phyloP scores from a whole-genome alignment of 2,797 vertebrate genomes.

The Lateolabrax maculatus region DNA sequence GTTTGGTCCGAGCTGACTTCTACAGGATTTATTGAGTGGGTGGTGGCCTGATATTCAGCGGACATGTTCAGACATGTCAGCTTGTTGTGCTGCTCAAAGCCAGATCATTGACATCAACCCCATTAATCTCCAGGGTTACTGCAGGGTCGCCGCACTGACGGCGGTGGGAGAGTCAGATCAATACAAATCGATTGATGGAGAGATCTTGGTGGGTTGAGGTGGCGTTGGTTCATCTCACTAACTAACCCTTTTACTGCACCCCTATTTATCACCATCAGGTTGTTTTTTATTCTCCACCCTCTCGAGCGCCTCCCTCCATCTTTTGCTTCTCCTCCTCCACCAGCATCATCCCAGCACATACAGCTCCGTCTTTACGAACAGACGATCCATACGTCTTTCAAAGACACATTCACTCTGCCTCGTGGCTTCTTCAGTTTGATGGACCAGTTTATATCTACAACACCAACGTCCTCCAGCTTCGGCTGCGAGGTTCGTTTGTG shows the following conservation, averaged over 20 bases:
- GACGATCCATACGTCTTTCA: too few species aligned
- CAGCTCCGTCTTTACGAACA: too few species aligned
- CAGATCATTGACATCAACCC: constrained; percentile 35
- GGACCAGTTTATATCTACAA: too few species aligned
- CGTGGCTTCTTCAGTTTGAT: too few species aligned
- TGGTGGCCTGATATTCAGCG: constrained; percentile 17
- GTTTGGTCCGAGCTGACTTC: neutral
- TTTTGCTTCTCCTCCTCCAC: neutral
- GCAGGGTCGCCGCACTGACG: constrained; percentile 14
- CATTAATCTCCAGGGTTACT: constrained; percentile 24
- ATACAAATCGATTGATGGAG: constrained; percentile 42
- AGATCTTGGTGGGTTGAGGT: neutral
- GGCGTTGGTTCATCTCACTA: constrained; percentile 2
- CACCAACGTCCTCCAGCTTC: too few species aligned
- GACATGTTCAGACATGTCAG: constrained; percentile 29
- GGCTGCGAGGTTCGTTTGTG: too few species aligned
- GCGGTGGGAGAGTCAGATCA: constrained; percentile 35
- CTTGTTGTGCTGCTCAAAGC: constrained; percentile 32
- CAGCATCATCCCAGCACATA: too few species aligned
- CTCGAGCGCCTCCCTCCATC: neutral
- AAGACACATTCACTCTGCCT: neutral
- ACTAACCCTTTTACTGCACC: neutral
- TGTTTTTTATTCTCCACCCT: neutral
- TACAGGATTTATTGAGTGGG: constrained; percentile 22
- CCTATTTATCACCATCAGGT: neutral